A percentile compares a stretch with the other conserved stretches of the same genome.
Conservation (phyloP, 2,888 invertebrate genomes). For the Sturmia bella region DNA sequence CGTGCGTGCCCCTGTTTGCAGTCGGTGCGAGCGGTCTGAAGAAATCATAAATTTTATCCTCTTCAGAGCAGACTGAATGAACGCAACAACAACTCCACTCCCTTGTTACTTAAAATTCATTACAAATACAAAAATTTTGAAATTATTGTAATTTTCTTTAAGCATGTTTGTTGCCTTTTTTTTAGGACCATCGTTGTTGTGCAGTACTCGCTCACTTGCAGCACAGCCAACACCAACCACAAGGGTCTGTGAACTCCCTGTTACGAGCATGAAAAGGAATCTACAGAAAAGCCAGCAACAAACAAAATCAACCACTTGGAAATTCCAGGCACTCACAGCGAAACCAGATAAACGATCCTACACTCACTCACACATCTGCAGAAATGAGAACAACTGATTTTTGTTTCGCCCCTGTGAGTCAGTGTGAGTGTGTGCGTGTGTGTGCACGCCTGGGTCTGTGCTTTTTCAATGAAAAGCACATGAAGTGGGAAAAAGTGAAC, state of each 20-base stretch:
- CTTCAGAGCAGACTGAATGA: slow-evolving; percentile 41
- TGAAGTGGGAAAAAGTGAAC: slow-evolving; percentile 21
- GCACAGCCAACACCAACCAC: slow-evolving; percentile 35
- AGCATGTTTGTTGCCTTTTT: slow-evolving; percentile 4
- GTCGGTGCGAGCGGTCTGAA: slow-evolving; percentile 30
- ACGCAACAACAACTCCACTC: slow-evolving; percentile 30
- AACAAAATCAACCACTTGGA: slow-evolving; percentile 63
- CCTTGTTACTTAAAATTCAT: slow-evolving; percentile 61
- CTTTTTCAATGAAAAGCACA: slow-evolving; percentile 7
- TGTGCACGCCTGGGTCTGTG: too few species aligned
- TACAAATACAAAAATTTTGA: slow-evolving; percentile 40
- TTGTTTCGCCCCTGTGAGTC: not conserved
- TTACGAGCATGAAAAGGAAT: slow-evolving; percentile 58
- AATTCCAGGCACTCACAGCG: slow-evolving; percentile 67
- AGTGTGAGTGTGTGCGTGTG: too few species aligned
- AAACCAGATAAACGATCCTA: slow-evolving; percentile 49
- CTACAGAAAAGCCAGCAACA: slow-evolving; percentile 34
- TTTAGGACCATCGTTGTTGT: not conserved
- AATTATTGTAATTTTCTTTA: slow-evolving; percentile 54
- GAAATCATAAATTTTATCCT: slow-evolving; percentile 63
- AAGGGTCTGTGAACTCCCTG: slow-evolving; percentile 58
- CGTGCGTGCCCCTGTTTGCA: slow-evolving; percentile 26
- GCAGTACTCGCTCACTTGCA: not conserved
- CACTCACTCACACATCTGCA: slow-evolving; percentile 13
- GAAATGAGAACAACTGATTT: slow-evolving; percentile 56